Conservation (phyloP, 2,888 invertebrate genomes). For the Brachynemurus nebulosus region DNA sequence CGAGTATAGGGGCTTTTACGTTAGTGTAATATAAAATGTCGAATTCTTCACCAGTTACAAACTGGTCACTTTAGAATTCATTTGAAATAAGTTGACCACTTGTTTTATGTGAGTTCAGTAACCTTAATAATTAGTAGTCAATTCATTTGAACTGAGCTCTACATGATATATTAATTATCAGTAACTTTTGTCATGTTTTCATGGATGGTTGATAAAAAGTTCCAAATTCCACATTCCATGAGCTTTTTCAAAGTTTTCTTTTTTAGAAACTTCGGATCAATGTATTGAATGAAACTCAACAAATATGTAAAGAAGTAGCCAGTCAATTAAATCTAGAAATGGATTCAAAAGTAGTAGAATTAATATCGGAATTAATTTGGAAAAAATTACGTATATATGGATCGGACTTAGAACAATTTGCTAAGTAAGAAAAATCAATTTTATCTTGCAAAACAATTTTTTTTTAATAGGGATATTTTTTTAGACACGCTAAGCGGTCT, state of each 20-base stretch:
- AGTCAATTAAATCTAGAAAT: conserved; percentile 36
- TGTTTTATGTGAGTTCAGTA: too few relatives aligned
- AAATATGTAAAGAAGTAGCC: conserved; percentile 41
- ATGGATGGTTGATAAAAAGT: too few relatives aligned
- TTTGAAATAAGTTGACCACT: too few relatives aligned
- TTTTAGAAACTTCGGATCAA: conserved; percentile 43
- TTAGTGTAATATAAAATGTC: too few relatives aligned
- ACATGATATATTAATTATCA: too few relatives aligned
- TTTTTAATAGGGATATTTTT: conserved; percentile 17
- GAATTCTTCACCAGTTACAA: too few relatives aligned
- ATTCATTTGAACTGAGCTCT: too few relatives aligned
- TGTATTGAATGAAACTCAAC: conserved; percentile 38
- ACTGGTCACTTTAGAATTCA: too few relatives aligned
- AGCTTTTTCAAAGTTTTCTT: conserved; percentile 11
- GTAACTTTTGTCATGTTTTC: too few relatives aligned
- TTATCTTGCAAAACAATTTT: not conserved
- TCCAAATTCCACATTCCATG: too few relatives aligned
- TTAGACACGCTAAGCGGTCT: conserved; percentile 47
- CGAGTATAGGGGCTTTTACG: too few relatives aligned
- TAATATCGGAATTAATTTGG: conserved; percentile 44
- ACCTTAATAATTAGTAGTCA: too few relatives aligned
- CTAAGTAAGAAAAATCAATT: conserved; percentile 36
- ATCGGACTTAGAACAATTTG: conserved; percentile 48
- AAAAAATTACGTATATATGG: conserved; percentile 41
- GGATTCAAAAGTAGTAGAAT: conserved; percentile 39